Conservation (phyloP, 2,797 vertebrate species). For the Sciurus carolinensis region DNA sequence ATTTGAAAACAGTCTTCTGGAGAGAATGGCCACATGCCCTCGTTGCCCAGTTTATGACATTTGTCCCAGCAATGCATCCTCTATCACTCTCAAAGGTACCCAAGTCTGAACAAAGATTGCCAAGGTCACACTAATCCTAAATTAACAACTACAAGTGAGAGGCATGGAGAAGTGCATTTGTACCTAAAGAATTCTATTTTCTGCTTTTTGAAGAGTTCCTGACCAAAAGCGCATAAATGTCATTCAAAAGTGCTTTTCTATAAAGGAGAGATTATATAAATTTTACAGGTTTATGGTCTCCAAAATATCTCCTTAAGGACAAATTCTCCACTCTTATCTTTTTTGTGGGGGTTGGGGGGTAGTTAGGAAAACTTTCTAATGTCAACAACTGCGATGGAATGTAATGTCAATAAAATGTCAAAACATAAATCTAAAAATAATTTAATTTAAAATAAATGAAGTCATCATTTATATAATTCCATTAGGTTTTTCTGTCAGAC, state of each 20-base stretch:
- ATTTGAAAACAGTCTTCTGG: neutral
- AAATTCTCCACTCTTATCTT: neutral
- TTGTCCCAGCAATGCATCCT: neutral
- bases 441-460: conserved; percentile 85
- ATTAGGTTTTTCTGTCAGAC: conserved; percentile 85
- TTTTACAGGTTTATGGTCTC: conserved; percentile 17
- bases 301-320: conserved; percentile 46
- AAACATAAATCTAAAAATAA: conserved; percentile 86
- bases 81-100: neutral
- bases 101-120: neutral
- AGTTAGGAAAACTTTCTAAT: conserved; percentile 62
- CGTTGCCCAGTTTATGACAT: neutral
- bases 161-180: neutral
- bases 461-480: conserved; percentile 85
- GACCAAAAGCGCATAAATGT: neutral
- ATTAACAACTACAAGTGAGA: conserved; percentile 26
- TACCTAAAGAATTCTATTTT: conserved; percentile 22
- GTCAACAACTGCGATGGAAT: conserved; percentile 71
- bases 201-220: conserved; percentile 35
- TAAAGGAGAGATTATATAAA: neutral
- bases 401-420: conserved; percentile 84
- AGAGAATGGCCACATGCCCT: neutral
- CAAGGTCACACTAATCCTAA: neutral
- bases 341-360: rapidly evolving
- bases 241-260: neutral